A percentile compares a stretch with the other conserved stretches of the same genome.
Evolutionary conservation across 2,888 invertebrate genomes (phyloP).

Genomic region (Watsonalla cultraria): DNA sequence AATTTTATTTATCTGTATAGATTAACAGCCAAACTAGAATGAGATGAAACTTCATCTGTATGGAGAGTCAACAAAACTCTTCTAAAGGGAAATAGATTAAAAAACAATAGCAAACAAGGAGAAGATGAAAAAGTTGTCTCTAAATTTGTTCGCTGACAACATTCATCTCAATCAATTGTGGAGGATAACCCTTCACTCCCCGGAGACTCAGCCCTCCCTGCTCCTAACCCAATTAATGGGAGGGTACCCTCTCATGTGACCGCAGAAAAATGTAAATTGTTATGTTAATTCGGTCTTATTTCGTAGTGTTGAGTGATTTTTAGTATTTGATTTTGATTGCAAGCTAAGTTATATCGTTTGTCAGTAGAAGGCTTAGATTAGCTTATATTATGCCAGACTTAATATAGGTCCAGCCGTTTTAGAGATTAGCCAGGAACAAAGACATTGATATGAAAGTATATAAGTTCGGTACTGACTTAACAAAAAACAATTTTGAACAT

Average conservation of each 20-base stretch:
- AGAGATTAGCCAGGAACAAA: too few species aligned
- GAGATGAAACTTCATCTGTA: background rate
- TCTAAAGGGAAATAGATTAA: constrained; percentile 14
- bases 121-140: constrained; percentile 56
- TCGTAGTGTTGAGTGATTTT: background rate
- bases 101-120: constrained; percentile 38
- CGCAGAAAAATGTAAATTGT: constrained; percentile 68
- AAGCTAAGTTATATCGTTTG: background rate
- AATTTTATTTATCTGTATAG: too few species aligned
- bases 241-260: constrained; percentile 54
- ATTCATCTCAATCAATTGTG: constrained; percentile 76
- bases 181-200: constrained; percentile 70
- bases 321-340: background rate
- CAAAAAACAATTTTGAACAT: too few species aligned
- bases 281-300: constrained; percentile 59
- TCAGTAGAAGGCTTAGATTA: too few species aligned
- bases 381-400: too few species aligned
- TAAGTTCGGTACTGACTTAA: too few species aligned
- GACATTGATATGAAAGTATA: too few species aligned
- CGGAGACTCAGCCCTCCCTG: constrained; percentile 49
- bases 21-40: too few species aligned
- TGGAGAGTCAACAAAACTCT: constrained; percentile 6
- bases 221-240: constrained; percentile 69
- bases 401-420: too few species aligned
- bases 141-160: constrained; percentile 68